Evolutionary conservation across 2,797 vertebrate genomes (phyloP).

Genomic region (Chaenodraco wilsoni): DNA sequence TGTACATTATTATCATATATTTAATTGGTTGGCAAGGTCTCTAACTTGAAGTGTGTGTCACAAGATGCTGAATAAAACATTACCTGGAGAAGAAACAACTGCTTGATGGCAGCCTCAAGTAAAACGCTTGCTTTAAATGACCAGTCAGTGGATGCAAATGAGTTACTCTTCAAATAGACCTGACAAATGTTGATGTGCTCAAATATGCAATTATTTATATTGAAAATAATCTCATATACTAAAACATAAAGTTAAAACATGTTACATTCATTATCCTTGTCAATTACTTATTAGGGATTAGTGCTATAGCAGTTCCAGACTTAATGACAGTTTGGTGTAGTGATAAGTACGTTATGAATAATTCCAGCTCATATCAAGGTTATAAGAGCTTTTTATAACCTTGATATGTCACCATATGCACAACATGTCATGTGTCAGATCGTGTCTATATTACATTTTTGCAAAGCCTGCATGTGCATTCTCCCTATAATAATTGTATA

Average conservation of each 20-base stretch:
- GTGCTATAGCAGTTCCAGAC: background rate
- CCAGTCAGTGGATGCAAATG: constrained; percentile 73
- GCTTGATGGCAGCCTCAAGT: constrained; percentile 61
- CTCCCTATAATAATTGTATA: background rate
- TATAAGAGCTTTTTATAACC: background rate
- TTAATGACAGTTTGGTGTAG: constrained; percentile 1
- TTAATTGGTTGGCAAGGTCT: constrained; percentile 78
- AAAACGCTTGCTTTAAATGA: constrained; percentile 65
- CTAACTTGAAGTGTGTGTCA: constrained; percentile 68
- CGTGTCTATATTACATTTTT: background rate
- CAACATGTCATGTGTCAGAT: background rate
- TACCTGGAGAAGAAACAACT: constrained; percentile 63
- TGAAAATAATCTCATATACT: background rate
- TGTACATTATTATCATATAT: constrained; percentile 78
- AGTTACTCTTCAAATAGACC: constrained; percentile 53
- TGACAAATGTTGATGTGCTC: constrained; percentile 47
- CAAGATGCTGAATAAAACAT: constrained; percentile 80
- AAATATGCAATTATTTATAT: constrained; percentile 26
- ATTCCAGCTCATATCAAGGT: background rate
- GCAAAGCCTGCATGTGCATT: background rate
- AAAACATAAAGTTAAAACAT: constrained; percentile 7
- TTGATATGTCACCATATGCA: background rate
- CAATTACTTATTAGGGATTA: background rate
- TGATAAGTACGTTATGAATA: constrained; percentile 3
- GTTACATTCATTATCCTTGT: background rate